These are phyloP conservation scores for Mesocricetus auratus DNA, from an alignment of 2,113 vertebrate species.

Conservation along the genomic window DNA sequence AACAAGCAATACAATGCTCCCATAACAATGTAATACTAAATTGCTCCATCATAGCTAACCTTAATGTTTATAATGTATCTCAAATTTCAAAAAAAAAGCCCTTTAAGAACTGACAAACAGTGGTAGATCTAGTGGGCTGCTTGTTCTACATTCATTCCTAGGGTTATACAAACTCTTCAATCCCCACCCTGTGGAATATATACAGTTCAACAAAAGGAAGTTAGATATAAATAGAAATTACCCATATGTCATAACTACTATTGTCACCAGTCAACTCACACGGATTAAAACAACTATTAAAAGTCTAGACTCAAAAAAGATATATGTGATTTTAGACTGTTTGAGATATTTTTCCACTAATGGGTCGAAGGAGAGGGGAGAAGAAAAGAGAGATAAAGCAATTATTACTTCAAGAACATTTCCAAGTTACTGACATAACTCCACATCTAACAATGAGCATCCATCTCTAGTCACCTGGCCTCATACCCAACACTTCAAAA, in stretches of 20 bases:
- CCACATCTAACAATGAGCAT: slow-evolving; percentile 48
- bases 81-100: slow-evolving; percentile 48
- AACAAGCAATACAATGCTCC: not conserved
- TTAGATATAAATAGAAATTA: slow-evolving; percentile 41
- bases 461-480: not conserved
- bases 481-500: not conserved
- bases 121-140: not conserved
- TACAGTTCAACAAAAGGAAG: slow-evolving; percentile 44
- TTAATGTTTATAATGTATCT: not conserved
- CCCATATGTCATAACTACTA: slow-evolving; percentile 33
- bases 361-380: not conserved
- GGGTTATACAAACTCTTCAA: slow-evolving; percentile 27
- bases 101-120: slow-evolving; percentile 18
- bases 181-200: not conserved
- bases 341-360: slow-evolving; percentile 48
- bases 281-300: slow-evolving; percentile 58
- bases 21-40: slow-evolving; percentile 8
- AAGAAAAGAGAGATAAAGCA: not conserved
- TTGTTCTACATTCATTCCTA: not conserved
- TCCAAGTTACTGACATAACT: slow-evolving; percentile 24
- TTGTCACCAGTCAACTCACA: slow-evolving; percentile 30
- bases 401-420: slow-evolving; percentile 37
- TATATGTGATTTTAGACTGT: slow-evolving; percentile 6
- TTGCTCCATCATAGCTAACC: slow-evolving; percentile 41
- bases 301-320: not conserved